Base-by-base conservation (phyloP, 2,888 invertebrate genomes). In the Podotricha telesiphe region DNA sequence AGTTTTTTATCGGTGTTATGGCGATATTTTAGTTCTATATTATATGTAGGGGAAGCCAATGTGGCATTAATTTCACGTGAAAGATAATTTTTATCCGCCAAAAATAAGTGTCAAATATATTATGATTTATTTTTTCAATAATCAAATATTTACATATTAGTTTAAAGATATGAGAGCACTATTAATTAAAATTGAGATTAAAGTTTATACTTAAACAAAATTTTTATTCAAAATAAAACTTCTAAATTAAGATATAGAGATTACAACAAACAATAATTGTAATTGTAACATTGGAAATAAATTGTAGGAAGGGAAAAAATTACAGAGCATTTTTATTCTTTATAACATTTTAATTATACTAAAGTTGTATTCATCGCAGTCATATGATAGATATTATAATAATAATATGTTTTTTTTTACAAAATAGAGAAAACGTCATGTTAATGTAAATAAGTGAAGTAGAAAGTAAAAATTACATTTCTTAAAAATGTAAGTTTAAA, bases 401-500 rank as follows among this genome's bases (percentile, higher is more conserved):
- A 15, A 15, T 11, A 1, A 4, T 22, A 1, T 22, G 7, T 15
- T 2, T 17, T 0, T 51, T 7, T 2, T 17, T 0, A 37, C 11
- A 55, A 37, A 34, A 0, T 34, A 5, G 0, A 17, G 11, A 34
- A 37, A 55, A 34, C n/a, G 11, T 13, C 6, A 11, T 4, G 34
- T 17, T 22, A 28, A 15, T 22, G 2, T 40, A 56, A 20, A 1
- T 13, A 42, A 7, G 11, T 42, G 13, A 42, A 13, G 13, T 13
- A 2, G 10, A 37, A 8, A 42, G 13, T 2, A 42, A 42, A 13
- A 2, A 13, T 42, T 4, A 6, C 8, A 10, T 37, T 2, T 28
- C 28, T 28, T 28, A 28, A 28, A 42, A 42, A 42, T 13, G 13
- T 37, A 11, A 15, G 56, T 62, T 53, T 59, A 10, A 56, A 58